A percentile compares a stretch with the other conserved stretches of the same genome.
These are phyloP conservation scores for Bactericera cockerelli DNA, from an alignment of 1,140 invertebrate species.

Conservation along the genomic window DNA sequence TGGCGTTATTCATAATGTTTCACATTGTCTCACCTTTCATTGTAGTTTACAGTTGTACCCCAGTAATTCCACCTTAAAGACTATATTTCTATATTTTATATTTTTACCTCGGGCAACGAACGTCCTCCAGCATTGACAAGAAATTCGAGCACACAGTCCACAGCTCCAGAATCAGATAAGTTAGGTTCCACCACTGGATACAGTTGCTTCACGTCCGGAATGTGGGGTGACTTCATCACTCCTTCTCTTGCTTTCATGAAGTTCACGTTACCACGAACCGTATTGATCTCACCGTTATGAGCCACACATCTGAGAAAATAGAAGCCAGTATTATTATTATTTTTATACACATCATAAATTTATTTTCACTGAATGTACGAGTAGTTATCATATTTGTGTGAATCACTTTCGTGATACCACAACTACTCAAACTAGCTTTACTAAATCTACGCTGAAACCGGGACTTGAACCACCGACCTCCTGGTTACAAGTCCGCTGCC, in stretches of 20 bases:
- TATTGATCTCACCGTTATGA: slow-evolving; percentile 99
- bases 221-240: slow-evolving; percentile 84
- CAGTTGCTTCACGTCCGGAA: slow-evolving; percentile 63
- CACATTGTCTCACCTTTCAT: no score
- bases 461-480: no score
- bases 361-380: not conserved
- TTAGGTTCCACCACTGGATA: slow-evolving; percentile 97
- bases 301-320: slow-evolving; percentile 60
- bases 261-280: slow-evolving; percentile 93
- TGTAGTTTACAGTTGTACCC: no score
- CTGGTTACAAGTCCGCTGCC: no score
- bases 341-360: slow-evolving; percentile 2
- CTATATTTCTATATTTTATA: no score
- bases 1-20: no score
- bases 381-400: no score
- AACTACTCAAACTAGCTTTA: no score
- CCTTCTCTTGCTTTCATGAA: slow-evolving; percentile 97
- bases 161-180: slow-evolving; percentile 90
- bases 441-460: no score
- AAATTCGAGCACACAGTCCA: slow-evolving; percentile 97
- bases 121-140: slow-evolving; percentile 81
- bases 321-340: slow-evolving; percentile 12
- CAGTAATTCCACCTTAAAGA: no score
- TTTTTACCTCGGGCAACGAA: slow-evolving; percentile 70
- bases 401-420: no score